Conservation (phyloP, 2,888 invertebrate genomes). For the Lacanobia wlatinum region DNA sequence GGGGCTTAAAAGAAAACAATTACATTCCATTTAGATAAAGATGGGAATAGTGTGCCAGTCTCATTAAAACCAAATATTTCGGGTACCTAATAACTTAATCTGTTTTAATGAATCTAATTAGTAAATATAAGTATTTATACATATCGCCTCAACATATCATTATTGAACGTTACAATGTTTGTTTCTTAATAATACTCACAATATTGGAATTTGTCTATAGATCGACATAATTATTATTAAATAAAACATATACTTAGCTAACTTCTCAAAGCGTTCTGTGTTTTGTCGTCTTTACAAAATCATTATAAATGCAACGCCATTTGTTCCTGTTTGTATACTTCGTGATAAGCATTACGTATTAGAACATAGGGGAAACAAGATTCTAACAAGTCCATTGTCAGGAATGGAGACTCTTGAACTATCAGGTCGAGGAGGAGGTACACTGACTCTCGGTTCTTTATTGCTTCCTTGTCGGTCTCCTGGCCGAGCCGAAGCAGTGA, state of each 20-base stretch:
- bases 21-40: slow-evolving; percentile 53
- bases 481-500: slow-evolving; percentile 98
- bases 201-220: slow-evolving; percentile 67
- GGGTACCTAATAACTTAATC: slow-evolving; percentile 43
- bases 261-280: slow-evolving; percentile 60
- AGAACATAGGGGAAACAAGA: slow-evolving; percentile 99
- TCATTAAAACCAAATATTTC: slow-evolving; percentile 73
- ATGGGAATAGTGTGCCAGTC: slow-evolving; percentile 79
- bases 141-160: slow-evolving; percentile 47
- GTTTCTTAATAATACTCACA: slow-evolving; percentile 53
- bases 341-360: slow-evolving; percentile 99
- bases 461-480: slow-evolving; percentile 98
- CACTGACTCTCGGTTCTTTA: slow-evolving; percentile 98
- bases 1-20: slow-evolving; percentile 39
- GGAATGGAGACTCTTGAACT: slow-evolving; percentile 99
- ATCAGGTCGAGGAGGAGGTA: slow-evolving; percentile 99
- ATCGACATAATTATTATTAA: slow-evolving; percentile 50
- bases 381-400: slow-evolving; percentile 99
- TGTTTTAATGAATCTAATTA: slow-evolving; percentile 28
- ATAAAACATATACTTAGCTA: slow-evolving; percentile 43
- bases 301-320: slow-evolving; percentile 88
- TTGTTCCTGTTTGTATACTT: slow-evolving; percentile 97
- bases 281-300: slow-evolving; percentile 66
- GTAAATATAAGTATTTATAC: slow-evolving; percentile 47
- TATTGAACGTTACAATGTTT: slow-evolving; percentile 37